Conservation (phyloP, 2,888 invertebrate genomes). For the Amblyjoppa proteus region DNA sequence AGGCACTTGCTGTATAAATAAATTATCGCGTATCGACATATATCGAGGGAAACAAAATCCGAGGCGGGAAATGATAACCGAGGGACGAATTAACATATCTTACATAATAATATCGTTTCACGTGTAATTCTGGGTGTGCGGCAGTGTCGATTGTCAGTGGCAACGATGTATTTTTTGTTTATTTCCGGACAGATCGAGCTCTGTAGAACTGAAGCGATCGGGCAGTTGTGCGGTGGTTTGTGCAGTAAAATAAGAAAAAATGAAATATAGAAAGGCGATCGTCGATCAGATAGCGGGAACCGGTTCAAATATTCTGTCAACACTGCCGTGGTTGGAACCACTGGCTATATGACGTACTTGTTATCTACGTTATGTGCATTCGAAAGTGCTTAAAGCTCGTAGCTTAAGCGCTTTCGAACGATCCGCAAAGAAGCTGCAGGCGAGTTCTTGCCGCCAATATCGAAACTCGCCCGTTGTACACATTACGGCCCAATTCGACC, state of each 20-base stretch:
- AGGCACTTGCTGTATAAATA: neutral
- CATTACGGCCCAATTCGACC: constrained; percentile 1
- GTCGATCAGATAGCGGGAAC: constrained; percentile 19
- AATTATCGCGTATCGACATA: neutral
- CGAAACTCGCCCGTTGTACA: neutral
- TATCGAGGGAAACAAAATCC: neutral
- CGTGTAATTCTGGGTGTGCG: neutral
- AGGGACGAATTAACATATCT: neutral
- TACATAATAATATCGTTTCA: constrained; percentile 31
- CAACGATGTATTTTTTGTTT: neutral
- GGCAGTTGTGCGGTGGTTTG: neutral
- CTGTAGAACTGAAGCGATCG: neutral
- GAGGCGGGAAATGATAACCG: neutral
- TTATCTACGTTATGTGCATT: neutral
- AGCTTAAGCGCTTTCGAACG: neutral
- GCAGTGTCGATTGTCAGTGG: neutral
- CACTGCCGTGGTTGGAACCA: neutral
- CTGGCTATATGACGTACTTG: neutral
- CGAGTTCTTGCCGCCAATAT: neutral
- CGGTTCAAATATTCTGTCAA: constrained; percentile 13
- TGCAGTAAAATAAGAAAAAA: constrained; percentile 4
- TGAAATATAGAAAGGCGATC: constrained; percentile 1
- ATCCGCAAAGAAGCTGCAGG: neutral
- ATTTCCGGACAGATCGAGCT: neutral
- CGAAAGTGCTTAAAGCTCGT: neutral